Evolutionary conservation across 2,113 vertebrate species (phyloP).

Genomic region (Semnornis frantzii): DNA sequence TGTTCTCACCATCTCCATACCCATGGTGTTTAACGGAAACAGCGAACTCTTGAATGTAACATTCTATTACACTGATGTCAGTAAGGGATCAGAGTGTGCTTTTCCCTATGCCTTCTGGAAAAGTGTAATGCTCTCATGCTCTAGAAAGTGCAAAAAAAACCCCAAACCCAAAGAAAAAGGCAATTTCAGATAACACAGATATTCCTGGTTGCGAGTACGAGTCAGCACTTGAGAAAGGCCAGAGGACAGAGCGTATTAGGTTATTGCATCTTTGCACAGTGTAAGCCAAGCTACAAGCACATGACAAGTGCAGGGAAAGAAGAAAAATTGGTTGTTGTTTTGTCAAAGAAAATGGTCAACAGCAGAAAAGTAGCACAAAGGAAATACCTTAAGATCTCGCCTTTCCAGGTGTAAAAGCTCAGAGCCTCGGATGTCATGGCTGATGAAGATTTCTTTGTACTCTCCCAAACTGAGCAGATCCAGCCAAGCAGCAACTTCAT

Average conservation of each 20-base stretch:
- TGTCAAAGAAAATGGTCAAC: slow-evolving; percentile 70
- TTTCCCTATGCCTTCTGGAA: background rate
- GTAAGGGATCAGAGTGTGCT: background rate
- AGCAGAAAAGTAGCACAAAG: slow-evolving; percentile 82
- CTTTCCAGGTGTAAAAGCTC: slow-evolving; percentile 99
- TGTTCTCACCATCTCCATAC: slow-evolving; percentile 3
- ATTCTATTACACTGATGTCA: background rate
- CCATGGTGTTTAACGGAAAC: slow-evolving; percentile 34
- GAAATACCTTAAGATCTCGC: slow-evolving; percentile 98
- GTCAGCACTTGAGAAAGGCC: slow-evolving; percentile 58
- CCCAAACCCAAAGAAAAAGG: background rate
- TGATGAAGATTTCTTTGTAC: slow-evolving; percentile 98
- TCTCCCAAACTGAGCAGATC: slow-evolving; percentile 99
- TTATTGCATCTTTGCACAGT: slow-evolving; percentile 63
- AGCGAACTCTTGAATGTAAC: background rate
- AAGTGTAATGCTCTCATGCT: background rate
- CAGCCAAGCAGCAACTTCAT: slow-evolving; percentile 99
- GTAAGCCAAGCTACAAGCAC: slow-evolving; percentile 80
- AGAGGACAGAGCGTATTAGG: slow-evolving; percentile 51
- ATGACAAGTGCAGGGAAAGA: slow-evolving; percentile 59
- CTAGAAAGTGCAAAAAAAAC: background rate
- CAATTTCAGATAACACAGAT: background rate
- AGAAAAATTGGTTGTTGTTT: slow-evolving; percentile 63
- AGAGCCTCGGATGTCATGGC: slow-evolving; percentile 98
- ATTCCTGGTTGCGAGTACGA: slow-evolving; percentile 26